Conservation (phyloP, 2,797 vertebrate genomes). For the Siniperca obscura region DNA sequence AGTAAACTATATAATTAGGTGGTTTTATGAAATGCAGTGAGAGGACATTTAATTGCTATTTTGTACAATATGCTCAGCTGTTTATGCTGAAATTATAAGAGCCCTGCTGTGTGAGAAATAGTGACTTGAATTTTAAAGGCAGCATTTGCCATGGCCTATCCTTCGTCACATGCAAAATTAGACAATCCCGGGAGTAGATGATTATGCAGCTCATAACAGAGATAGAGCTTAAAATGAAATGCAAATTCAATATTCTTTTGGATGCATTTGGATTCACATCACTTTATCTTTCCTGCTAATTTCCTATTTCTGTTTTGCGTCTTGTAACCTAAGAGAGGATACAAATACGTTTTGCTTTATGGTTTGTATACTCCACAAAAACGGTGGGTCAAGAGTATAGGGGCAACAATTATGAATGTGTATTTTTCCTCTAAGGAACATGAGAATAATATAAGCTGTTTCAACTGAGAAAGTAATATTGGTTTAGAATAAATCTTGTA, state of each 20-base stretch:
- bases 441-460: neutral
- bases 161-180: constrained; percentile 45
- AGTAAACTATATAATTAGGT: constrained; percentile 42
- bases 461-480: neutral
- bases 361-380: neutral
- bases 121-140: constrained; percentile 61
- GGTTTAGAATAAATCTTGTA: neutral
- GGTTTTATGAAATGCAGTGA: constrained; percentile 38
- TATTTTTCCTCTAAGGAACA: neutral
- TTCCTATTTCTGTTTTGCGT: constrained; percentile 25
- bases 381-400: neutral
- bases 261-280: constrained; percentile 25
- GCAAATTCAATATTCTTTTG: constrained; percentile 47
- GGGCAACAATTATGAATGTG: neutral
- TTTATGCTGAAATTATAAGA: constrained; percentile 52
- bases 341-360: neutral
- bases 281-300: constrained; percentile 27
- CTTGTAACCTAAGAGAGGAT: neutral
- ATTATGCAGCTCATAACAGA: constrained; percentile 53
- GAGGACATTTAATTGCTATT: constrained; percentile 56
- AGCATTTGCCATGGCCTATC: constrained; percentile 19
- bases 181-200: constrained; percentile 16
- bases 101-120: constrained; percentile 38
- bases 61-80: constrained; percentile 49
- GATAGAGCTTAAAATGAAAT: constrained; percentile 47